Percentiles rank a stretch among this genome's conserved stretches.
Evolutionary conservation across 2,888 invertebrate species (phyloP).

Genomic region (Stegophylla sp.): DNA sequence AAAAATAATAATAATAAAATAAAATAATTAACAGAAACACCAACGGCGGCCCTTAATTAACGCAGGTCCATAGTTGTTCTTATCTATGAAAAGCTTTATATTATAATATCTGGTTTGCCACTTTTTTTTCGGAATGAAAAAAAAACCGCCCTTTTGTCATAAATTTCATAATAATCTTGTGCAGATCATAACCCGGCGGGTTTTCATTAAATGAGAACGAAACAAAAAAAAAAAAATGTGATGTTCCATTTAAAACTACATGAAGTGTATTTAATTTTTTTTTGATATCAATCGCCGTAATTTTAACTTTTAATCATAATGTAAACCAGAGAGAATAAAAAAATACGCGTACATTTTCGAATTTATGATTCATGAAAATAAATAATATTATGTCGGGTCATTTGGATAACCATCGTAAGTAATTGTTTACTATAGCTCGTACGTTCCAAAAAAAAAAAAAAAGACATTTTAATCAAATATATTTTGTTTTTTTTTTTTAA

Average conservation of each 20-base stretch:
- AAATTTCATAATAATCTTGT: constrained; percentile 49
- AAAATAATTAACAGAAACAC: constrained; percentile 58
- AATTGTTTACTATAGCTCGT: too few species aligned
- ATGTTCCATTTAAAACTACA: constrained; percentile 27
- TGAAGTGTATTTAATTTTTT: not conserved
- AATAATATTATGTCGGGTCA: too few species aligned
- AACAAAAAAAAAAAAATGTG: constrained; percentile 14
- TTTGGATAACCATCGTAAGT: too few species aligned
- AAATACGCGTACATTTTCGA: not conserved
- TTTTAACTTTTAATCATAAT: not conserved
- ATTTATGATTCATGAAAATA: not conserved
- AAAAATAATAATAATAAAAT: constrained; percentile 39
- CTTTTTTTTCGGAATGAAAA: constrained; percentile 37
- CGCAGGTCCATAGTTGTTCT: constrained; percentile 48
- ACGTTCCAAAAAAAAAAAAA: too few species aligned
- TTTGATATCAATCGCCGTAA: constrained; percentile 9
- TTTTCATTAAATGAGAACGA: constrained; percentile 20
- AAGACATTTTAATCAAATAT: too few species aligned
- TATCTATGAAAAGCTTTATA: constrained; percentile 56
- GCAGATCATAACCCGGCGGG: not conserved
- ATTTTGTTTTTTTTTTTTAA: too few species aligned
- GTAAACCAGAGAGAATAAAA: not conserved
- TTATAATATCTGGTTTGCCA: constrained; percentile 49
- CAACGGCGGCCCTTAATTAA: constrained; percentile 53
- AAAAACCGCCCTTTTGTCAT: constrained; percentile 41